A percentile compares a stretch with the other conserved stretches of the same genome.
Conservation (phyloP, 2,113 vertebrate genomes). For the Crotalus viridis region DNA sequence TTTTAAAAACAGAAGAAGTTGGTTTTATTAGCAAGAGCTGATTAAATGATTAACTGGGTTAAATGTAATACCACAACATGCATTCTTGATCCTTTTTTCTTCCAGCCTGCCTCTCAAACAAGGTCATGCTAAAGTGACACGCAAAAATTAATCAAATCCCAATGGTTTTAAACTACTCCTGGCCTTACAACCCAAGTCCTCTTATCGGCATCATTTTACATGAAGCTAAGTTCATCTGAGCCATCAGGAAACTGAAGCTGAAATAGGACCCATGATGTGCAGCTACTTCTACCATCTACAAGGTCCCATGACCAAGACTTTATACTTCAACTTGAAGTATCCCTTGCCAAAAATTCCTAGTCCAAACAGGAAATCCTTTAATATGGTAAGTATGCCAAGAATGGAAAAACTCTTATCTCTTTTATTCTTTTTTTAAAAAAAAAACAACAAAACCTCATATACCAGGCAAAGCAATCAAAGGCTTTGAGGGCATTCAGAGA, state of each 20-base stretch:
- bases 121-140: background rate
- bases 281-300: background rate
- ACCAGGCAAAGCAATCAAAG: background rate
- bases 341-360: background rate
- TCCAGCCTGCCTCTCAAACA: background rate
- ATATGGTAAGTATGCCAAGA: background rate
- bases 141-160: background rate
- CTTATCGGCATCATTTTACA: background rate
- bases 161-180: background rate
- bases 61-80: background rate
- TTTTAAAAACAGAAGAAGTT: constrained; percentile 34
- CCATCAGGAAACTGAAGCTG: background rate
- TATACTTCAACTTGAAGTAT: background rate
- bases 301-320: background rate
- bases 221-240: background rate
- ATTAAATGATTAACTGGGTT: constrained; percentile 19
- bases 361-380: background rate
- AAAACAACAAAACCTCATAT: background rate
- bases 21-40: background rate
- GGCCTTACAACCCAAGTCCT: background rate
- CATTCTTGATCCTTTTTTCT: background rate
- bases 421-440: background rate
- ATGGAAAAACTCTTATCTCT: background rate
- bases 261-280: background rate
- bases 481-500: background rate